A percentile compares a stretch with the other conserved stretches of the same genome.
Evolutionary conservation across 2,888 invertebrate genomes (phyloP).

Genomic region (Rotaria socialis): DNA sequence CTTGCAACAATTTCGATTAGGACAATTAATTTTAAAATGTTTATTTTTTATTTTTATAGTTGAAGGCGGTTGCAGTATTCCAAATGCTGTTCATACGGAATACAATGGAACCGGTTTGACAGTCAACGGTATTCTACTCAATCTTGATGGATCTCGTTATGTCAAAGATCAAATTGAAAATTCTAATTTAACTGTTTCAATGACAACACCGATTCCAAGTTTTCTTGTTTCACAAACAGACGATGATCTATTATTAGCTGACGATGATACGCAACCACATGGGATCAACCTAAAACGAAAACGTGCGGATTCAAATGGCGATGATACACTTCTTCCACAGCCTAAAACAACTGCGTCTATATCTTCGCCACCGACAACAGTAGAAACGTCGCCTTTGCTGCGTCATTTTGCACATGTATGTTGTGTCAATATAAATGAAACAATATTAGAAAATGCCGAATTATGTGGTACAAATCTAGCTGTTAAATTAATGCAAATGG

Average conservation of each 20-base stretch:
- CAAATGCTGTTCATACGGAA: conserved; percentile 38
- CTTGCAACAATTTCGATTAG: no score
- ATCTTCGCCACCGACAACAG: not conserved
- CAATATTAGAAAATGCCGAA: conserved; percentile 45
- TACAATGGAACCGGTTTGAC: conserved; percentile 33
- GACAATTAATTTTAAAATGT: no score
- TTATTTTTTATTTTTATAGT: not conserved
- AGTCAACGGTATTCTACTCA: conserved; percentile 40
- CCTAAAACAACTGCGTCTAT: not conserved
- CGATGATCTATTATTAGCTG: not conserved
- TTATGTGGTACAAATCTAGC: conserved; percentile 44
- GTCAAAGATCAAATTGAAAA: conserved; percentile 43
- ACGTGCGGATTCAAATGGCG: conserved; percentile 16
- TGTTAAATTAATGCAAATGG: conserved; percentile 42
- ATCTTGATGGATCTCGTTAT: conserved; percentile 40
- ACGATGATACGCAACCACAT: conserved; percentile 5
- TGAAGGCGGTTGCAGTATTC: conserved; percentile 46
- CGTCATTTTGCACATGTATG: conserved; percentile 36
- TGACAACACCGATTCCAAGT: conserved; percentile 15
- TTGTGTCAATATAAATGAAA: conserved; percentile 41
- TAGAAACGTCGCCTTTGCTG: not conserved
- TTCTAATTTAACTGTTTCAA: conserved; percentile 17
- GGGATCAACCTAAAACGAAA: conserved; percentile 21
- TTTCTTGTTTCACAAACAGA: conserved; percentile 29
- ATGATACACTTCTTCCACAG: not conserved